Conservation (phyloP, 2,797 vertebrate genomes). For the Zenarchopterus dispar region DNA sequence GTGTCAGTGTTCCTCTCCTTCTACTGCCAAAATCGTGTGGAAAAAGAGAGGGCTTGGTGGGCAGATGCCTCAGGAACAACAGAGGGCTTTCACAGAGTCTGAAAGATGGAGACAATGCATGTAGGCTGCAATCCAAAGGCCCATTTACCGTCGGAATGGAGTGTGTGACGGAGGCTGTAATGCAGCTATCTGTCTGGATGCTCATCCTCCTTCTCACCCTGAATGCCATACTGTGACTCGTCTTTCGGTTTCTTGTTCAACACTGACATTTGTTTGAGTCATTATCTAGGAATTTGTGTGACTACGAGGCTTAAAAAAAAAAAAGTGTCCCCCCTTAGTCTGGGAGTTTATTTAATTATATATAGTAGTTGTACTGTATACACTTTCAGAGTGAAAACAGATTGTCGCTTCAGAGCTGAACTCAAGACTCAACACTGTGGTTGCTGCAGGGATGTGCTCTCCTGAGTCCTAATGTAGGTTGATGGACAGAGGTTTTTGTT, state of each 20-base stretch:
- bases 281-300: constrained; percentile 61
- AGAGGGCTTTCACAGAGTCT: constrained; percentile 74
- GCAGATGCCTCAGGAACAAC: constrained; percentile 75
- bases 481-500: constrained; percentile 49
- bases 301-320: constrained; percentile 40
- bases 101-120: constrained; percentile 76
- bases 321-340: constrained; percentile 26
- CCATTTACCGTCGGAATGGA: constrained; percentile 75
- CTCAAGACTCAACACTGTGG: not conserved
- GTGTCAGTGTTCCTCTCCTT: constrained; percentile 44
- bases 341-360: constrained; percentile 38
- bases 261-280: constrained; percentile 52
- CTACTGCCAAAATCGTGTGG: constrained; percentile 67
- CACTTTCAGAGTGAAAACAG: constrained; percentile 40
- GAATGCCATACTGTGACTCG: constrained; percentile 66
- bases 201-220: constrained; percentile 54
- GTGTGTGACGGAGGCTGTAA: constrained; percentile 67
- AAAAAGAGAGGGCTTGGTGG: constrained; percentile 64
- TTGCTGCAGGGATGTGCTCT: constrained; percentile 35
- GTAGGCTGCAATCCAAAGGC: constrained; percentile 75
- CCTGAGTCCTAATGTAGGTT: constrained; percentile 12
- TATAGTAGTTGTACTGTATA: constrained; percentile 32
- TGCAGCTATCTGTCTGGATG: constrained; percentile 67
- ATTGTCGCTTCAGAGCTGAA: constrained; percentile 4
- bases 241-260: constrained; percentile 52